Percentiles rank a stretch among this genome's conserved stretches.
Evolutionary conservation across 2,888 invertebrate genomes (phyloP).

Genomic region (Drosophila anceps): DNA sequence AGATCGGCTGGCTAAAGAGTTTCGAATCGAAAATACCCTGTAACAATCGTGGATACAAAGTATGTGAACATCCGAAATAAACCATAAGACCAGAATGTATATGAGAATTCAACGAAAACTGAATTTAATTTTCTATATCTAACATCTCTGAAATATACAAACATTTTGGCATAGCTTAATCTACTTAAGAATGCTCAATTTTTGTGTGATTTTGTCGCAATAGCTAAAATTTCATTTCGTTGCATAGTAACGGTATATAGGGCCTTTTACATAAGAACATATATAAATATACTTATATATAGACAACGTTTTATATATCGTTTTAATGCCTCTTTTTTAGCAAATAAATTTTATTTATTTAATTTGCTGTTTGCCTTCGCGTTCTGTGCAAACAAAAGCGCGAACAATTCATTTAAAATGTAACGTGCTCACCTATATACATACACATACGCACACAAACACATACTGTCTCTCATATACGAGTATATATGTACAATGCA

Average conservation of each 20-base stretch:
- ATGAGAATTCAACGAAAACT: not conserved
- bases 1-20: too few relatives aligned
- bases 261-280: not conserved
- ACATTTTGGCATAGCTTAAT: not conserved
- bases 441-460: slow-evolving; percentile 1
- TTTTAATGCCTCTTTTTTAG: slow-evolving; percentile 56
- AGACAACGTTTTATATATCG: slow-evolving; percentile 34
- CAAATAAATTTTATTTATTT: slow-evolving; percentile 71
- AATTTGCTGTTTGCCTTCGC: slow-evolving; percentile 65
- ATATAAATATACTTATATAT: not conserved
- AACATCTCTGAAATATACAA: not conserved
- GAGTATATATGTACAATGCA: not conserved
- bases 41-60: not conserved
- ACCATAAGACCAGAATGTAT: not conserved
- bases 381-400: slow-evolving; percentile 66
- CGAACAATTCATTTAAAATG: slow-evolving; percentile 77
- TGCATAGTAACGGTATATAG: slow-evolving; percentile 43
- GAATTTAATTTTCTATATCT: too few relatives aligned
- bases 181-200: not conserved
- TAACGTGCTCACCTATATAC: slow-evolving; percentile 40
- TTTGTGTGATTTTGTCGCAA: slow-evolving; percentile 6
- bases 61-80: not conserved
- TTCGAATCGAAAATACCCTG: not conserved
- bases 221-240: slow-evolving; percentile 66
- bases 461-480: not conserved